Percentiles rank a stretch among this genome's conserved stretches.
These are phyloP conservation scores for Chauna torquata DNA, from an alignment of 2,113 vertebrate genomes.

Conservation along the genomic window DNA sequence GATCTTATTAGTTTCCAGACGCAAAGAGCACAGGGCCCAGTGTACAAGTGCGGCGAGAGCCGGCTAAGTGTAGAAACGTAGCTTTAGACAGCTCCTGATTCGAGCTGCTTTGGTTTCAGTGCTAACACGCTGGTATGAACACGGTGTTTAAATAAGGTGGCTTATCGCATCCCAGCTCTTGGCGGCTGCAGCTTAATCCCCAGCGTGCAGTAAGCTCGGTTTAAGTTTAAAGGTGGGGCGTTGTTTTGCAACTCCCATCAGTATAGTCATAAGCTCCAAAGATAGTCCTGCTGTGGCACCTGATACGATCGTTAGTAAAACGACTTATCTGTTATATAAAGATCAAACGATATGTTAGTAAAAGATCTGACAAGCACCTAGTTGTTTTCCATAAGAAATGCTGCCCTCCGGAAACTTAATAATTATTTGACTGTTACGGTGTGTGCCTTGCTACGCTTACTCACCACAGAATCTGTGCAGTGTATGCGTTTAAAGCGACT, in stretches of 20 bases:
- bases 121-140: neutral
- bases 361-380: constrained; percentile 36
- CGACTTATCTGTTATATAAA: constrained; percentile 56
- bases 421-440: neutral
- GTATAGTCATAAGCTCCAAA: neutral
- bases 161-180: neutral
- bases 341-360: constrained; percentile 8
- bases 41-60: neutral
- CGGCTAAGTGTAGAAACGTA: constrained; percentile 47
- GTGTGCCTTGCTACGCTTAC: neutral
- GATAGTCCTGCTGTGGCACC: constrained; percentile 29
- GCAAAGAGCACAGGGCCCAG: neutral
- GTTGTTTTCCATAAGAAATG: constrained; percentile 41
- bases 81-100: constrained; percentile 24
- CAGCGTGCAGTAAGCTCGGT: fast-evolving
- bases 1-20: neutral
- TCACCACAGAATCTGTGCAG: neutral
- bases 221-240: constrained; percentile 6
- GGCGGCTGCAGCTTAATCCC: neutral
- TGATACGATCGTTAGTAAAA: constrained; percentile 38
- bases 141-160: constrained; percentile 18
- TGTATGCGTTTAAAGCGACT: neutral
- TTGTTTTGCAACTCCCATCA: neutral
- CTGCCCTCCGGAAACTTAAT: constrained; percentile 60
- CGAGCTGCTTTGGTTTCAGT: constrained; percentile 58